Evolutionary conservation across 2,888 invertebrate species (phyloP).

Genomic region (Lumbricus terrestris): DNA sequence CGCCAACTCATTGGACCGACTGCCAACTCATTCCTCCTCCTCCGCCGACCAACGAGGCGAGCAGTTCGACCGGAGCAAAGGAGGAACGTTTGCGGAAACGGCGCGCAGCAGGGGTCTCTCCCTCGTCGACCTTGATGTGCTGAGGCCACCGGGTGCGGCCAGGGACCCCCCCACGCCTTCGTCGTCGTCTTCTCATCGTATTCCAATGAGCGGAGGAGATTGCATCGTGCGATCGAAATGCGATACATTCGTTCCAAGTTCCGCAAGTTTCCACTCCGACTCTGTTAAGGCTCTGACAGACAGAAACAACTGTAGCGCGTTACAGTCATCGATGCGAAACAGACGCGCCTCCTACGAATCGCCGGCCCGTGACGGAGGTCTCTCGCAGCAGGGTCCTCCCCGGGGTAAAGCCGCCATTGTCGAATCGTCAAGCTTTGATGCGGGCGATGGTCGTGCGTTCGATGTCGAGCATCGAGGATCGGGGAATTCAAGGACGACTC

Average conservation of each 20-base stretch:
- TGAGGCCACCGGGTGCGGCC: background rate
- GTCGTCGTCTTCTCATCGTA: background rate
- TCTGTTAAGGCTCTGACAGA: background rate
- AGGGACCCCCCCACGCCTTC: background rate
- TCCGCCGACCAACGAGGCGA: background rate
- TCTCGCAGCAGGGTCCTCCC: background rate
- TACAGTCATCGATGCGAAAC: background rate
- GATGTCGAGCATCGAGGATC: background rate
- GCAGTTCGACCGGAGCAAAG: background rate
- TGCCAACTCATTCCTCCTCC: background rate
- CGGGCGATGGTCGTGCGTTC: background rate
- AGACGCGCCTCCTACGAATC: background rate
- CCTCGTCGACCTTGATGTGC: background rate
- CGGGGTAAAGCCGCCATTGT: background rate
- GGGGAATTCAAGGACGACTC: background rate
- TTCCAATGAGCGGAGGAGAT: background rate
- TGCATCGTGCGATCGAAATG: background rate
- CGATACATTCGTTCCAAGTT: background rate
- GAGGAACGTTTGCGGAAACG: no score
- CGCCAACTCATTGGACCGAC: background rate
- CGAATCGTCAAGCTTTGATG: background rate
- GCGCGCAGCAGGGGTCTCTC: background rate
- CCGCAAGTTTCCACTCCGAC: background rate
- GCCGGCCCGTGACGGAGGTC: background rate
- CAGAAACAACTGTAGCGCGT: background rate